Base-by-base conservation (phyloP, 2,797 vertebrate genomes). In the Erithacus rubecula region DNA sequence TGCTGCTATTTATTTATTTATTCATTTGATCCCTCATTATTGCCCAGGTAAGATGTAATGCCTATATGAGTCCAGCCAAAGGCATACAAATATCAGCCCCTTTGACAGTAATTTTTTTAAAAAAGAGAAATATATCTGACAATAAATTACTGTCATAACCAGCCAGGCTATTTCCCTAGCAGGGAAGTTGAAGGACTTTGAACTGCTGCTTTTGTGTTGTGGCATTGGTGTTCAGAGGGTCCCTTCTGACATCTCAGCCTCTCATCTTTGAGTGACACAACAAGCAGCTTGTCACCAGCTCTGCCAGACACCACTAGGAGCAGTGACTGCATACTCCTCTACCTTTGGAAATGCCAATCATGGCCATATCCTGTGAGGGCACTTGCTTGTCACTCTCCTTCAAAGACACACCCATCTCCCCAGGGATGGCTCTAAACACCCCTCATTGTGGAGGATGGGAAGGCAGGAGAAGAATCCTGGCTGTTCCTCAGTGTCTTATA, bases 341-440 rank as follows among this genome's bases (percentile, higher is more conserved):
- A 65, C 76, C 96, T 94, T 96, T 93, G 96, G 88, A 97, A 96
- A 93, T 96, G 96, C 82, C 97, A 93, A 53, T 97, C 97, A 97
- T 1, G 82, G 76, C 44, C 11, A 5, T 1, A 0, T 82, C 69
- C 64, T 60, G 32, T 0, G 4, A 12, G 6, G 82, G 60, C 82
- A 89, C 84, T 90, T 3, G 1, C 85, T 90, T 94, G 87, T 96
- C 87, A 68, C 75, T 95, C 78, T 68, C 36, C 63, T 89, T 95
- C 91, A 97, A 91, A 93, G 84, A 75, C 70, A 75, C 70, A 4
- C 23, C 19, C 9, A 58, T 77, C 74, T 71, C 36, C 84, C 82
- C 71, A 72, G 72, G 70, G 77, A 68, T 27, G 41, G 23, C 59
- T 94, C 63, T 0, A 0, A 78, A 70, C 15, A 24, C 22, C 10